A percentile compares a stretch with the other conserved stretches of the same genome.
These are phyloP conservation scores for Notolabrus celidotus DNA, from an alignment of 2,797 vertebrate genomes.

Conservation along the genomic window DNA sequence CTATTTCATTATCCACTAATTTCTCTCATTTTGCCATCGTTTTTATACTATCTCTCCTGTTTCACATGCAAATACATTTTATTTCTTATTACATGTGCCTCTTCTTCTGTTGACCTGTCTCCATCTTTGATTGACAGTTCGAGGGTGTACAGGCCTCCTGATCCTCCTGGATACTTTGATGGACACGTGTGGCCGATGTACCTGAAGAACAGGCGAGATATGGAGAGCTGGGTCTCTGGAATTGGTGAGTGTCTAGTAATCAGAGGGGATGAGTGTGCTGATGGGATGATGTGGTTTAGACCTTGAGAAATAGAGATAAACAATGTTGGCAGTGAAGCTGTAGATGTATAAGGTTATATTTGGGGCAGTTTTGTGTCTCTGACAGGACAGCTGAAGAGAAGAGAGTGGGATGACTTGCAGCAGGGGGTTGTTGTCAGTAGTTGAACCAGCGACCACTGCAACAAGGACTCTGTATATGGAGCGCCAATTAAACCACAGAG, in stretches of 20 bases:
- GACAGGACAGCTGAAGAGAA: too few species aligned
- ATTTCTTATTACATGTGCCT: background rate
- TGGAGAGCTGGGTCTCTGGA: conserved; percentile 81
- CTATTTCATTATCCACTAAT: background rate
- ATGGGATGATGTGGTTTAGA: background rate
- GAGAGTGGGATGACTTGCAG: too few species aligned
- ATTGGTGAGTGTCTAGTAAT: conserved; percentile 83
- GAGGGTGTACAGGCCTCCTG: conserved; percentile 91
- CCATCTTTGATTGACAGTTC: conserved; percentile 77
- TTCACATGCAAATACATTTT: background rate
- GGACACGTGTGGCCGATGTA: conserved; percentile 97
- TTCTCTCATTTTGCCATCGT: background rate
- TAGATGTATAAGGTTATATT: too few species aligned
- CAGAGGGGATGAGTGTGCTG: background rate
- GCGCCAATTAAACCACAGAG: too few species aligned
- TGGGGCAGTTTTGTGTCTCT: too few species aligned
- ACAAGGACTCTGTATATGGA: too few species aligned
- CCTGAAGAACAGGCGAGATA: conserved; percentile 87
- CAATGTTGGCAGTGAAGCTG: background rate
- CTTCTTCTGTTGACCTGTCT: background rate
- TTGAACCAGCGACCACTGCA: too few species aligned
- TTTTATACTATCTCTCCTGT: background rate
- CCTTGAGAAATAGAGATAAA: background rate
- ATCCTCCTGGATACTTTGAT: conserved; percentile 92
- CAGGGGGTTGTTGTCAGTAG: too few species aligned